phyloP scores from a whole-genome alignment of 2,113 vertebrate genomes.

The Danio rerio region DNA sequence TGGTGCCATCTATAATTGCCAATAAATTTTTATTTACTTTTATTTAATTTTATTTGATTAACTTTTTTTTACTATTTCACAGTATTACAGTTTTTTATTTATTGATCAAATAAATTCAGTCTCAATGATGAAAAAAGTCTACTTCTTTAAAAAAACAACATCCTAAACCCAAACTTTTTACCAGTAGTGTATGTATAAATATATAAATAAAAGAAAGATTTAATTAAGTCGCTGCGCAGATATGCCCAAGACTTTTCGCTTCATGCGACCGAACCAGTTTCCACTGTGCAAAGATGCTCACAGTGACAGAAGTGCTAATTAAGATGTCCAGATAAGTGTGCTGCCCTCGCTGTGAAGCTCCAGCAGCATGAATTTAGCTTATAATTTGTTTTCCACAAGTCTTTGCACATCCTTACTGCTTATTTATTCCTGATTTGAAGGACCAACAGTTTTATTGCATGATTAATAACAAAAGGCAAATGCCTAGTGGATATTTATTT shows the following conservation, averaged over 20 bases:
- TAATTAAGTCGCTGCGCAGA: slow-evolving; percentile 32
- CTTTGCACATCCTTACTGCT: slow-evolving; percentile 1
- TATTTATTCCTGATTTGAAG: slow-evolving; percentile 1
- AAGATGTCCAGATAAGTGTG: slow-evolving; percentile 51
- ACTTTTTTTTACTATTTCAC: too few relatives aligned
- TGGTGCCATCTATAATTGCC: too few relatives aligned
- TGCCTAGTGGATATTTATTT: background rate
- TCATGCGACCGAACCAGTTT: slow-evolving; percentile 41
- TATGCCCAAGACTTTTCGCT: slow-evolving; percentile 27
- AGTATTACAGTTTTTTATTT: too few relatives aligned
- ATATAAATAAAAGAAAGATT: slow-evolving; percentile 12
- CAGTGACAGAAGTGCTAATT: slow-evolving; percentile 48
- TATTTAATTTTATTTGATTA: too few relatives aligned
- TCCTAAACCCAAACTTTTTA: too few relatives aligned
- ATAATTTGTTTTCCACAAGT: slow-evolving; percentile 16
- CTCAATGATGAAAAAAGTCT: too few relatives aligned
- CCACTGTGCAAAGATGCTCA: slow-evolving; percentile 37
- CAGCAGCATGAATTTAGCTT: slow-evolving; percentile 8
- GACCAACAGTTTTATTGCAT: background rate
- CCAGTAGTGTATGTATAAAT: background rate
- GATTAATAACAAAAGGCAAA: background rate
- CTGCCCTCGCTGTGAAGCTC: background rate
- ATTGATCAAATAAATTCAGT: too few relatives aligned
- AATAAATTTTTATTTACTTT: too few relatives aligned
- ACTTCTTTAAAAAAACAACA: too few relatives aligned